Evolutionary conservation across 2,113 vertebrate genomes (phyloP).

Genomic region (Rhabdomys dilectus): DNA sequence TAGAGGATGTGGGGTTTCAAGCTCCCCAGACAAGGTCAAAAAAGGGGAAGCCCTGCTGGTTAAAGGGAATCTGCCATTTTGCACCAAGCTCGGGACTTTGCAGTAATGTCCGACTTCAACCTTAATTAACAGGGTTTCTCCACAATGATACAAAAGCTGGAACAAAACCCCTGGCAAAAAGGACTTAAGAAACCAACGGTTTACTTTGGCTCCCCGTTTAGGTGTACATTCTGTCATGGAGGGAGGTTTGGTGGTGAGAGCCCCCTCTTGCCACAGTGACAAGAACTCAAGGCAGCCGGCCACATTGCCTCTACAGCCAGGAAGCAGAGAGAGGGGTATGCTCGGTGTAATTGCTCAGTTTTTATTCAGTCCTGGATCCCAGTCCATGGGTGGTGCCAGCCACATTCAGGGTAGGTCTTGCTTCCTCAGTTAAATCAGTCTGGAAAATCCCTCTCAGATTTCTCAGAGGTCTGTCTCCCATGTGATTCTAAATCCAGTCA

Average conservation of each 20-base stretch:
- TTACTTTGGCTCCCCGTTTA: background rate
- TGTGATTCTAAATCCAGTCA: background rate
- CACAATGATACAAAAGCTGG: background rate
- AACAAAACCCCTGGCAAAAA: background rate
- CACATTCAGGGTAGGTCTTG: background rate
- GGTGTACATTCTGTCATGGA: background rate
- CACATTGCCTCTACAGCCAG: background rate
- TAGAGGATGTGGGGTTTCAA: too few relatives aligned
- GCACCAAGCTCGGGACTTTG: too few relatives aligned
- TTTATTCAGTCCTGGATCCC: background rate
- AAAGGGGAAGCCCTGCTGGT: too few relatives aligned
- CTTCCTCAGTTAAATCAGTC: background rate
- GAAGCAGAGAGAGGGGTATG: background rate
- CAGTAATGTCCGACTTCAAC: too few relatives aligned
- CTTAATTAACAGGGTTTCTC: too few relatives aligned
- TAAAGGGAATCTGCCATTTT: too few relatives aligned
- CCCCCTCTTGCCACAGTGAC: background rate
- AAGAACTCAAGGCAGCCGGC: background rate
- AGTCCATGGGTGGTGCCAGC: background rate
- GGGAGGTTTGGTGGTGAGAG: too few relatives aligned
- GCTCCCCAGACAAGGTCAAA: too few relatives aligned
- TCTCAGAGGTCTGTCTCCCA: background rate
- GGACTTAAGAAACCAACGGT: background rate
- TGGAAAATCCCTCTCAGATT: background rate
- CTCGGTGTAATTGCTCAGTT: background rate